These are phyloP conservation scores for Microplitis deprimator DNA, from an alignment of 2,888 invertebrate species.

Conservation along the genomic window DNA sequence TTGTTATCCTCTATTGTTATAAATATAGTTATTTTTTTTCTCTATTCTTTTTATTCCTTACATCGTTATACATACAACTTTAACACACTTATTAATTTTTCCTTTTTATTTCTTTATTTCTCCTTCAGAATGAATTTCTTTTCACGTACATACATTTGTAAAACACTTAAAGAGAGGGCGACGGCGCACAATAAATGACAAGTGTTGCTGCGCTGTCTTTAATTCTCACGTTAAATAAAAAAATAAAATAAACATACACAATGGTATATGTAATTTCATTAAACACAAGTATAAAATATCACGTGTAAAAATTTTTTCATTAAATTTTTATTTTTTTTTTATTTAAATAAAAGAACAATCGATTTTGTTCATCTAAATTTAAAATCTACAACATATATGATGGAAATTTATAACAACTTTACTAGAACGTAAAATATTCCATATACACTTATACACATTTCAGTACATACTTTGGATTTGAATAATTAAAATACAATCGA, in stretches of 20 bases:
- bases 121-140: conserved; percentile 1
- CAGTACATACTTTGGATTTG: not conserved
- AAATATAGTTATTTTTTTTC: too few relatives aligned
- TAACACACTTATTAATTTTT: not conserved
- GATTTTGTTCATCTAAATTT: not conserved
- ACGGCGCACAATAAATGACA: conserved; percentile 17
- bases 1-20: too few relatives aligned
- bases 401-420: not conserved
- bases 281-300: not conserved
- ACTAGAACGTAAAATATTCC: not conserved
- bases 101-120: not conserved
- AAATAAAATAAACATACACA: not conserved
- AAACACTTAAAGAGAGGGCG: conserved; percentile 20
- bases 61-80: not conserved
- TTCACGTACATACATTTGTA: not conserved
- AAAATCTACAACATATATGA: not conserved
- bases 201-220: conserved; percentile 28
- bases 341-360: not conserved
- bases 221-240: conserved; percentile 12
- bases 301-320: not conserved
- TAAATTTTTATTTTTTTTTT: not conserved
- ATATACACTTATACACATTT: not conserved
- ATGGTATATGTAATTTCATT: not conserved
- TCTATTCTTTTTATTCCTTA: not conserved
- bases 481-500: conserved; percentile 4